These are phyloP conservation scores for Smithornis capensis DNA, from an alignment of 2,113 vertebrate species.

Conservation along the genomic window DNA sequence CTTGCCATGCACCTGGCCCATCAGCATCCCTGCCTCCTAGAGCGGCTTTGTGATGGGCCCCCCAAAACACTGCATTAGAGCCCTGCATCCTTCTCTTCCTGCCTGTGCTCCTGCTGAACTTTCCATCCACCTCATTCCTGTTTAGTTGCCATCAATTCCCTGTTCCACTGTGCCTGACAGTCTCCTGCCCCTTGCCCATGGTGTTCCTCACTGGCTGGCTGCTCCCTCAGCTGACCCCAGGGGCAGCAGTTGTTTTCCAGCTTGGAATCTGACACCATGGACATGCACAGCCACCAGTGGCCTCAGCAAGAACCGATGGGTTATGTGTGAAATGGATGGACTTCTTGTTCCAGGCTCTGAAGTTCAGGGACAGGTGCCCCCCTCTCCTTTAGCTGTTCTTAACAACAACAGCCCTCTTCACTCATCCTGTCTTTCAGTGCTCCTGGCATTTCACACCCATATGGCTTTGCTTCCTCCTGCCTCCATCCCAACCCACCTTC, in stretches of 20 bases:
- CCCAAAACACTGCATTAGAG: not conserved
- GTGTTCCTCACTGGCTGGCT: fast-evolving
- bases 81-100: not conserved
- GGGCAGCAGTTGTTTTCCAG: fast-evolving
- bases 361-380: not conserved
- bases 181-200: fast-evolving
- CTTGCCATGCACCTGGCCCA: not conserved
- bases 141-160: not conserved
- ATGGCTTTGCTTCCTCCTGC: not conserved
- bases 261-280: not conserved
- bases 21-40: not conserved
- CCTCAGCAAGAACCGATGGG: fast-evolving
- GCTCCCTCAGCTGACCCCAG: fast-evolving
- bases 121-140: fast-evolving
- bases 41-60: not conserved
- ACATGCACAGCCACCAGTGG: fast-evolving
- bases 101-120: fast-evolving
- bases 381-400: not conserved
- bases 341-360: not conserved
- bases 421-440: fast-evolving
- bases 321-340: not conserved
- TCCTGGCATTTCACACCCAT: not conserved
- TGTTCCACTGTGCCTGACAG: not conserved
- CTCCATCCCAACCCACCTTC: not conserved
- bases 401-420: not conserved